Base-by-base conservation (phyloP, 1,140 invertebrate genomes). In the Drosophila nannoptera region DNA sequence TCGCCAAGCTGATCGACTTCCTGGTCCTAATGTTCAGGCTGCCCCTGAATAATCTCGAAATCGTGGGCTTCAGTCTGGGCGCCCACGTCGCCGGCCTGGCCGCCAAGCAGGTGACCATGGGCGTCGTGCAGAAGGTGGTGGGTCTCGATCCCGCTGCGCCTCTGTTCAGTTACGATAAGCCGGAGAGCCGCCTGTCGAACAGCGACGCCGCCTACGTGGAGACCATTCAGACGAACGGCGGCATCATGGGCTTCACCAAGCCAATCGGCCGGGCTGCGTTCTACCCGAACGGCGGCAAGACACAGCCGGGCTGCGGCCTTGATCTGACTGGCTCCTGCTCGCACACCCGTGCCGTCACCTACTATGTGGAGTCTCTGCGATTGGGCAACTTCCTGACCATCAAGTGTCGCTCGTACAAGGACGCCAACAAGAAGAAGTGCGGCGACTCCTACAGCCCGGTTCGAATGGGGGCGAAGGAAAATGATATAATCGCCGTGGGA, bases 181-280 rank as follows among this genome's bases (percentile, higher is more conserved):
- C 90, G 0, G 74, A 12, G 1, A 90, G 91, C 5, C 90, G 94
- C 8, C 86, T 96, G 4, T 93, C 94, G 78, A 90, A 91, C 58
- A 91, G 90, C 33, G 94, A 95, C 77, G 94, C 92, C 1, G 43
- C 90, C 1, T 93, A 93, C 67, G 94, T 95, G 4, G 93, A 95
- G 87, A 91, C 93, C 1, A 93, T 96, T 62, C 94, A 96, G 75
- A 94, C 94, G 1, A 93, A 93, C 71, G 92, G 91, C 8, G 92
- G 92, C 5, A 84, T 91, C 53, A 77, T 94, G 40, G 81, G 81
- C 8, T 84, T 72, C 40, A 62, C 12, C 0, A 16, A 81, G 31
- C 81, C 81, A 31, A 84, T 84, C 14, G 81, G 81, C 29, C 62
- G 56, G 5, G 81, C 77, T 14, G 38, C 64, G 6, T 84, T 84